A percentile compares a stretch with the other conserved stretches of the same genome.
These are phyloP conservation scores for Agonopterix heracliana DNA, from an alignment of 2,888 invertebrate genomes.

Conservation along the genomic window DNA sequence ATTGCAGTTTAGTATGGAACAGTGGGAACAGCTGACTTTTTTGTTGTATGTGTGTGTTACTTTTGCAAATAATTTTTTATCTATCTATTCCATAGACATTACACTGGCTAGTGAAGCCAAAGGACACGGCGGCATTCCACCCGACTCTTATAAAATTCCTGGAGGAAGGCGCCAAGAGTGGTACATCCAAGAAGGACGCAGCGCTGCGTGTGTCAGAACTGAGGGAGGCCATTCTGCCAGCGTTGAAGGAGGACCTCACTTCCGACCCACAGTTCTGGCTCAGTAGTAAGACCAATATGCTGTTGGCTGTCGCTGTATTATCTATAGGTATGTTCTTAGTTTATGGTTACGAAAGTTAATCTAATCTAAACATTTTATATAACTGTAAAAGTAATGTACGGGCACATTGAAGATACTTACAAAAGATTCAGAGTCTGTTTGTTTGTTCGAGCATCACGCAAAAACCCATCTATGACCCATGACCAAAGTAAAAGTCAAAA, in stretches of 20 bases:
- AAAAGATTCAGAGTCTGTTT: no score
- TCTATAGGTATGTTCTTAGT: constrained; percentile 71
- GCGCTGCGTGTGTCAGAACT: constrained; percentile 82
- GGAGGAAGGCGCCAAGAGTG: constrained; percentile 82
- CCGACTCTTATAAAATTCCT: constrained; percentile 85
- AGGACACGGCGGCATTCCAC: constrained; percentile 87
- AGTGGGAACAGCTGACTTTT: no score
- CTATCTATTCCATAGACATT: constrained; percentile 66
- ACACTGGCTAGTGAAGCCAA: constrained; percentile 90
- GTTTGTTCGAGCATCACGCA: no score
- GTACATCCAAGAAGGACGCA: constrained; percentile 84
- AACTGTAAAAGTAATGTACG: not conserved
- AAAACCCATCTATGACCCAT: no score
- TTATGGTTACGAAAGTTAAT: not conserved
- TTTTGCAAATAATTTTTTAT: no score
- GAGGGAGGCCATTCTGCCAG: constrained; percentile 78
- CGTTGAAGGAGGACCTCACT: constrained; percentile 72
- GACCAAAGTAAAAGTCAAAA: no score
- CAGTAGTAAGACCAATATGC: constrained; percentile 78
- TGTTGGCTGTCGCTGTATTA: constrained; percentile 82
- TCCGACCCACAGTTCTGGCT: constrained; percentile 82
- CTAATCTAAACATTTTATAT: constrained; percentile 1
- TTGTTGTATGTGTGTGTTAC: no score
- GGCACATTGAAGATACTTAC: no score
- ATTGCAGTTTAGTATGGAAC: no score